Conservation (phyloP, 2,113 vertebrate genomes). For the Eretmochelys imbricata region DNA sequence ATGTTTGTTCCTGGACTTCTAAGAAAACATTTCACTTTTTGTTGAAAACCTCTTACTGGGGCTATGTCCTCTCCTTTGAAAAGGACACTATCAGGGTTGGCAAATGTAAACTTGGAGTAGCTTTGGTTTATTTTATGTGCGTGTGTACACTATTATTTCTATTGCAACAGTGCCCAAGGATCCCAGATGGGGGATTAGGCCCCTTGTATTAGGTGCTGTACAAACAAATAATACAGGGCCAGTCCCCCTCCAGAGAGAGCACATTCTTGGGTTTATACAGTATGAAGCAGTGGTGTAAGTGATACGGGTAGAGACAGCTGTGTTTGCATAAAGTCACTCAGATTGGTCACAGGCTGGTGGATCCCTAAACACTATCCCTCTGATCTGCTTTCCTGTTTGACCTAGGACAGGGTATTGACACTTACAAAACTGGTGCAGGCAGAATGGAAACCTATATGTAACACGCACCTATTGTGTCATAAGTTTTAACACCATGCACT, state of each 20-base stretch:
- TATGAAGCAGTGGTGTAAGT: neutral
- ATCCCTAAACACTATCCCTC: neutral
- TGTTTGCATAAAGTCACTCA: neutral
- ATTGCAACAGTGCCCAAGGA: neutral
- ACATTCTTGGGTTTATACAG: neutral
- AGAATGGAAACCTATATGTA: neutral
- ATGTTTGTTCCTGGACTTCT: neutral
- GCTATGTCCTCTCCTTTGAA: neutral
- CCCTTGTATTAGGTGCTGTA: neutral
- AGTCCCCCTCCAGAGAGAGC: neutral
- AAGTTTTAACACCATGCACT: neutral
- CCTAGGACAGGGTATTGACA: neutral
- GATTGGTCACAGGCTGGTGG: neutral
- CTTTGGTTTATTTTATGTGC: neutral
- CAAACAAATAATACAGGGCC: neutral
- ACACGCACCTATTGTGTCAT: neutral
- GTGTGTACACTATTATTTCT: neutral
- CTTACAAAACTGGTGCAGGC: neutral
- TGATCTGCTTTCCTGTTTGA: neutral
- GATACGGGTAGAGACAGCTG: neutral
- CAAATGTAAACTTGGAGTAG: neutral
- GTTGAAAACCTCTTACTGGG: neutral
- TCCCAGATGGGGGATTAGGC: neutral
- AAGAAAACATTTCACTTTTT: neutral
- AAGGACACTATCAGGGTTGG: neutral